Evolutionary conservation across 2,797 vertebrate genomes (phyloP).

Genomic region (Eutrigla gurnardus): DNA sequence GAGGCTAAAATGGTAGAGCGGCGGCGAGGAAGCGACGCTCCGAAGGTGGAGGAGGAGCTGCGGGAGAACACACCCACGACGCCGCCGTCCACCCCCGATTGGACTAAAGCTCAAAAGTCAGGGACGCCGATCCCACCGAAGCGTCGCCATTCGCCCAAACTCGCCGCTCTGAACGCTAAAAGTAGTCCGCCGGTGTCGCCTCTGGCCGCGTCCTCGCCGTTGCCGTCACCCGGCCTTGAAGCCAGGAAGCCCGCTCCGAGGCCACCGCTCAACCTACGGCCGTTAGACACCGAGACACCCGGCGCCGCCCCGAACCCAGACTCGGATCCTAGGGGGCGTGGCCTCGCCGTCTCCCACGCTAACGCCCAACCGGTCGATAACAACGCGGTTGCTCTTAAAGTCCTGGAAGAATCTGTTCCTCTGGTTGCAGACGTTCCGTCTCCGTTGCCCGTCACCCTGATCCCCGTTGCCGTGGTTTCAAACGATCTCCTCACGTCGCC

Average conservation of each 20-base stretch:
- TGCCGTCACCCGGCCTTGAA: slow-evolving; percentile 46
- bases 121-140: slow-evolving; percentile 79
- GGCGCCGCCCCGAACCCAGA: slow-evolving; percentile 47
- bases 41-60: slow-evolving; percentile 30
- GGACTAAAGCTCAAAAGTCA: slow-evolving; percentile 64
- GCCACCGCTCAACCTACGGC: slow-evolving; percentile 53
- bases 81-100: slow-evolving; percentile 62
- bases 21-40: slow-evolving; percentile 47
- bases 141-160: slow-evolving; percentile 80
- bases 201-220: slow-evolving; percentile 61
- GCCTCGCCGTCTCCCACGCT: slow-evolving; percentile 45
- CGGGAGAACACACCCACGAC: slow-evolving; percentile 44
- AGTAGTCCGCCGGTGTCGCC: slow-evolving; percentile 75
- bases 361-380: slow-evolving; percentile 34
- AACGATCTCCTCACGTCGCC: slow-evolving; percentile 61
- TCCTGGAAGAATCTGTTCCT: slow-evolving; percentile 32
- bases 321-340: slow-evolving; percentile 8
- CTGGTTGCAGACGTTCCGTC: slow-evolving; percentile 46
- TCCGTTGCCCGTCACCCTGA: slow-evolving; percentile 77
- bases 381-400: slow-evolving; percentile 44
- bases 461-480: slow-evolving; percentile 45
- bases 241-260: slow-evolving; percentile 64
- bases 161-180: slow-evolving; percentile 72
- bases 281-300: slow-evolving; percentile 50
- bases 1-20: slow-evolving; percentile 74